Base-by-base conservation (phyloP, 2,113 vertebrate species). In the Callaeas wilsoni region DNA sequence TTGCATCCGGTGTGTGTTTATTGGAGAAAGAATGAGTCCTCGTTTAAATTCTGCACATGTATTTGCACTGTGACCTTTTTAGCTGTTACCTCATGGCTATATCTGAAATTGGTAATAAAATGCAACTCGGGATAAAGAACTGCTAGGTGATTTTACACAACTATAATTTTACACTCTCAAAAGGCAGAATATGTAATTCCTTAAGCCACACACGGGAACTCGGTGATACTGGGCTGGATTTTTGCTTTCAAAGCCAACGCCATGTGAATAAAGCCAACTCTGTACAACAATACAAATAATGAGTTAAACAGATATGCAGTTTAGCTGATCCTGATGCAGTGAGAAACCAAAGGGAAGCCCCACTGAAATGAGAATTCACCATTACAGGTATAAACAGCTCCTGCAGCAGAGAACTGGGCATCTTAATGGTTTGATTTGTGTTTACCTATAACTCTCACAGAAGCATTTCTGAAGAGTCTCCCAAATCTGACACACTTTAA, bases 71-170 rank as follows among this genome's bases (percentile, higher is more conserved):
- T 85, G 64, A 84, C 84, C 96, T 97, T 93, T 94, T 80, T 92
- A 91, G 85, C 70, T 96, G 91, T 97, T 94, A 92, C 86, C 90
- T 96, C 84, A 64, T 91, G 80, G 77, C 77, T 65, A 12, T 91
- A 95, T 87, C 86, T 93, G 88, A 97, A 89, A 96, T 80, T 75
- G 81, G 95, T 96, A 92, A 91, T 96, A 92, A 96, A 97, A 96
- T 5, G 65, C 74, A 93, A 46, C 46, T 89, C 83, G 4, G 22
- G 77, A 37, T 87, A 94, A 78, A 87, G 91, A 90, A 80, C 92
- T 96, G 90, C 70, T 84, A 59, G 92, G 91, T 96, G 92, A 92
- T 95, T 95, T 97, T 96, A 93, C 44, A 92, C 92, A 80, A 89
- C 95, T 90, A 76, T 80, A 84, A 89, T 96, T 95, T 93, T 89